Base-by-base conservation (phyloP, 2,797 vertebrate genomes). In the Sebastes itinus region DNA sequence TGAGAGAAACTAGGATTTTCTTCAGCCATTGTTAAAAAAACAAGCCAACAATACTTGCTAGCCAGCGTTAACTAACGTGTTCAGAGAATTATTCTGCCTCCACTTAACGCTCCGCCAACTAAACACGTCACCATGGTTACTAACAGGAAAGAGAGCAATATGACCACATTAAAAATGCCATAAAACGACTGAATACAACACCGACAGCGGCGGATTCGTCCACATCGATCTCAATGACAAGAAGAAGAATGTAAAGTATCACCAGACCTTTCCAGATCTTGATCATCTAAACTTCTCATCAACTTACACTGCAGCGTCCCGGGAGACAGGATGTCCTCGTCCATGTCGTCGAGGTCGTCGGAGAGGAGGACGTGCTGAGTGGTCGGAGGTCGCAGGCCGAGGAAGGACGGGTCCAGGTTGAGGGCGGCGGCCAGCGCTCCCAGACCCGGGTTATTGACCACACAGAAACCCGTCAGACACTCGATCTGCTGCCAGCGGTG, bases 401-500 rank as follows among this genome's bases (percentile, higher is more conserved):
- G 95, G 96, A 97, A 97, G 78, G 97, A 95, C 59, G 98, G 97
- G 89, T 99, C 98, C 73, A 98, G 96, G 87, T 99, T 98, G n/a
- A 99, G 96, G 8, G 97, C 96, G 1, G 96, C 94, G 0, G 97
- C 98, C 89, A 99, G 92, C 11, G 96, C 97, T 1, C 96, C 95
- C n/a, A 99, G 92, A 6, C 98, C 98, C 0, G 97, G 97, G 89
- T 99, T 99, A 83, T 96, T 96, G 4, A 98, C 97, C 65, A 99
- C 93, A 77, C 96, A 95, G 90, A 98, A 98, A 13, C 97, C 96
- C 0, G 97, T 98, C 66, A 99, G 96, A 86, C 93, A 93, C 94
- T 99, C 98, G 55, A 99, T 97, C 87, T 98, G 97, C 73, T 99
- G 98, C 98, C 98, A 99, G 84, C 98, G 97, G 92, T 97, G 97